Evolutionary conservation across 1,140 invertebrate genomes (phyloP).

Genomic region (Latrodectus geometricus): DNA sequence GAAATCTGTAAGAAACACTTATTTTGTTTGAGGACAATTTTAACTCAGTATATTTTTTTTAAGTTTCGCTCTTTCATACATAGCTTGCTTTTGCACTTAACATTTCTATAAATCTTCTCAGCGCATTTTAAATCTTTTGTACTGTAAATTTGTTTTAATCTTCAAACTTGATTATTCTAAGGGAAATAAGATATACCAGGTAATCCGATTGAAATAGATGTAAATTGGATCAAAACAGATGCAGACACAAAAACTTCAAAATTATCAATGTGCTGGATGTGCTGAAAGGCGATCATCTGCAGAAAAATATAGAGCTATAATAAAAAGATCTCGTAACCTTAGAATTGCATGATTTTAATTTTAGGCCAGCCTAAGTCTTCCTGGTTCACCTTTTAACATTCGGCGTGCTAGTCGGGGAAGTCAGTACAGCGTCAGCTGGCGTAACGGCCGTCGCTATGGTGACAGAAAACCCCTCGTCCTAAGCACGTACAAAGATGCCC

Average conservation of each 20-base stretch:
- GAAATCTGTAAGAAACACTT: no score
- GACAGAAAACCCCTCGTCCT: conserved; percentile 93
- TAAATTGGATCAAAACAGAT: no score
- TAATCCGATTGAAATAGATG: no score
- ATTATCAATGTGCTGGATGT: background rate
- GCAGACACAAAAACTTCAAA: no score
- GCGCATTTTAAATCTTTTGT: background rate
- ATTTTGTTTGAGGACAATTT: conserved; percentile 52
- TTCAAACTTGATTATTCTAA: no score
- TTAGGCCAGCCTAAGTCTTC: conserved; percentile 94
- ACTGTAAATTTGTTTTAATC: no score
- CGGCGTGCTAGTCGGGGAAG: conserved; percentile 88
- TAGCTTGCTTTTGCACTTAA: conserved; percentile 58
- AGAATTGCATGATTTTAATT: conserved; percentile 63
- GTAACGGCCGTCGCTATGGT: conserved; percentile 76
- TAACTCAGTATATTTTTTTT: conserved; percentile 9
- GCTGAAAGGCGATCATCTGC: conserved; percentile 36
- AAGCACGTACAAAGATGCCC: conserved; percentile 93
- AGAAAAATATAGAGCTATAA: background rate
- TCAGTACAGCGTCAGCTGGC: conserved; percentile 83
- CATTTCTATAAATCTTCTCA: background rate
- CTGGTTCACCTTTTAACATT: conserved; percentile 94
- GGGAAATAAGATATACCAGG: no score
- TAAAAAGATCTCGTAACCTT: conserved; percentile 37
- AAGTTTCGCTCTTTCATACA: conserved; percentile 31